Base-by-base conservation (phyloP, 1,140 invertebrate species). In the Nomia melanderi region DNA sequence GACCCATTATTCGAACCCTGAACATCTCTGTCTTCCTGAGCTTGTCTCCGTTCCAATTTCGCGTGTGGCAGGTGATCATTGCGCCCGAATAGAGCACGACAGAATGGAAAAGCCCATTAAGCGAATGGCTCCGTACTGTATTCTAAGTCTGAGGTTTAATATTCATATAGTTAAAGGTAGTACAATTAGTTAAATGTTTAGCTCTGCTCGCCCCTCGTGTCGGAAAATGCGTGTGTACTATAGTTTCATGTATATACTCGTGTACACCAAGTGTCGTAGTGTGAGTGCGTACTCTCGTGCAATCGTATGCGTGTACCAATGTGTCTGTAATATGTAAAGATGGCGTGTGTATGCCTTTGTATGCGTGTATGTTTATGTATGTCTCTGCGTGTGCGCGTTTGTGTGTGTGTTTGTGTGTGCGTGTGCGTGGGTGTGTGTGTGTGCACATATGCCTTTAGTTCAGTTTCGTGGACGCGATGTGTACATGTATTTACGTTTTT, bases 131-230 rank as follows among this genome's bases (percentile, higher is more conserved):
- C 47, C 2, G 17, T 50, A 50, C 47, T n/a, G 17, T 20, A n/a
- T n/a, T 20, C 47, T 50, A 50, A 50, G 47, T 50, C 47, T 50
- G n/a, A 5, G 20, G 47, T 50, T n/a, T 8, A 73, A 64, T 84
- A 80, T 36, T 65, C 69, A 60, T 84, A 77, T 29, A 77, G 78
- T 62, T 83, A 77, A 83, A 80, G 74, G 53, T 82, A 79, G 33
- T 84, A 77, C 33, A 63, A 80, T 84, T 80, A 84, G 31, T 80
- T 74, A 70, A 79, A 54, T 63, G 47, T 77, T 70, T 70, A 80
- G 67, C 41, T 57, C 76, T 69, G 78, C 65, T 80, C 50, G 39
- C 29, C 29, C 63, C 27, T 33, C 54, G 31, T 64, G 36, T 73
- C 50, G n/a, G 36, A 39, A 59, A n/a, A n/a, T n/a, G n/a, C 25